phyloP scores from a whole-genome alignment of 2,797 vertebrate species.

The Sylvilagus floridanus region DNA sequence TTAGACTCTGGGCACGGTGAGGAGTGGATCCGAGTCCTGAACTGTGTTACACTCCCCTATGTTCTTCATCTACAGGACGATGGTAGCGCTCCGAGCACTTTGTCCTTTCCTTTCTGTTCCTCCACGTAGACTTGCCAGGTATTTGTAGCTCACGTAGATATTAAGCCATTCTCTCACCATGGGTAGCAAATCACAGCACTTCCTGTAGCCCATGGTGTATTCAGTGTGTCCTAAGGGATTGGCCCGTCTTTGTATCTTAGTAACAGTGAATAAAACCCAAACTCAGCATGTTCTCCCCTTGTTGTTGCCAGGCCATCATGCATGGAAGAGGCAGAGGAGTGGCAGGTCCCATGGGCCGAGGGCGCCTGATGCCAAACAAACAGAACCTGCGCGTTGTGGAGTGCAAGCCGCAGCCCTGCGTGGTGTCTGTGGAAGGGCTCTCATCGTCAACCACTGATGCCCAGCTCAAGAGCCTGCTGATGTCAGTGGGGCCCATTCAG shows the following conservation, averaged over 20 bases:
- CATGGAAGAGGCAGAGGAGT: constrained; percentile 93
- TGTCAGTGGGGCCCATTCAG: constrained; percentile 98
- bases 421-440: constrained; percentile 97
- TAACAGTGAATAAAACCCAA: constrained; percentile 61
- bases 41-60: background rate
- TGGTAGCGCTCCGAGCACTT: accelerated
- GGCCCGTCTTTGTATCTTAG: background rate
- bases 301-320: constrained; percentile 93
- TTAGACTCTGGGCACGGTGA: background rate
- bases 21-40: accelerated
- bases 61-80: too few relatives aligned
- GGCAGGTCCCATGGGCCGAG: constrained; percentile 90
- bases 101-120: background rate
- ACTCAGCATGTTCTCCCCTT: constrained; percentile 80
- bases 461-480: constrained; percentile 96
- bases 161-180: background rate
- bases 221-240: constrained; percentile 65
- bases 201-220: accelerated
- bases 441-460: constrained; percentile 96
- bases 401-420: constrained; percentile 91
- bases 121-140: background rate
- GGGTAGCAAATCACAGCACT: background rate
- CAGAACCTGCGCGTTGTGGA: constrained; percentile 91
- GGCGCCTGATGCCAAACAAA: constrained; percentile 91
- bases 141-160: accelerated